A percentile compares a stretch with the other conserved stretches of the same genome.
Evolutionary conservation across 2,888 invertebrate species (phyloP).

Genomic region (Eupithecia tripunctaria): DNA sequence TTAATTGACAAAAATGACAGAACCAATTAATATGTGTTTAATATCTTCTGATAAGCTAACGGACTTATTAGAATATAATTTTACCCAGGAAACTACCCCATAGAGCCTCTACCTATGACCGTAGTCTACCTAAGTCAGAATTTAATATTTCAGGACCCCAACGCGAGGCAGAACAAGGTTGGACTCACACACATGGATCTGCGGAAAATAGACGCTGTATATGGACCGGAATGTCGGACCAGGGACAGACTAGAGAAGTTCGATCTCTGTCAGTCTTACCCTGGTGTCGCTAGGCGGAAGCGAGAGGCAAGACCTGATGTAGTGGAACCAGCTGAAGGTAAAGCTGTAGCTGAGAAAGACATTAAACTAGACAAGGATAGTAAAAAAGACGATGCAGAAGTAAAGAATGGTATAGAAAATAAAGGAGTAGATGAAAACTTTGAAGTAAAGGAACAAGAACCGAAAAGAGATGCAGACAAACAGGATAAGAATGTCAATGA

Average conservation of each 20-base stretch:
- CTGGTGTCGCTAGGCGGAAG: conserved; percentile 57
- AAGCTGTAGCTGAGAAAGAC: background rate
- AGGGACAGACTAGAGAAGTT: conserved; percentile 69
- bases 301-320: conserved; percentile 27
- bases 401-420: background rate
- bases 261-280: conserved; percentile 70
- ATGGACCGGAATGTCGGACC: conserved; percentile 64
- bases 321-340: background rate
- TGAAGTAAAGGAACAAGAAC: background rate
- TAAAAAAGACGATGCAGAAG: background rate
- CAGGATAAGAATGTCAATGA: background rate
- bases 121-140: background rate
- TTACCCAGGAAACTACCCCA: too few species aligned
- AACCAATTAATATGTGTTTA: too few species aligned
- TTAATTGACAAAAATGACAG: too few species aligned
- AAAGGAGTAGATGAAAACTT: background rate
- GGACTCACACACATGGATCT: conserved; percentile 61
- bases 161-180: conserved; percentile 54
- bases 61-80: too few species aligned
- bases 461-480: background rate
- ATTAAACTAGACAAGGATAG: background rate
- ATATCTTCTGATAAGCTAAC: too few species aligned
- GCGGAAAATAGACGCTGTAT: conserved; percentile 67
- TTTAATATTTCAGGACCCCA: conserved; percentile 54
- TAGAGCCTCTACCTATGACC: too few species aligned